These are phyloP conservation scores for Oreotragus oreotragus DNA, from an alignment of 2,113 vertebrate genomes.

Conservation along the genomic window DNA sequence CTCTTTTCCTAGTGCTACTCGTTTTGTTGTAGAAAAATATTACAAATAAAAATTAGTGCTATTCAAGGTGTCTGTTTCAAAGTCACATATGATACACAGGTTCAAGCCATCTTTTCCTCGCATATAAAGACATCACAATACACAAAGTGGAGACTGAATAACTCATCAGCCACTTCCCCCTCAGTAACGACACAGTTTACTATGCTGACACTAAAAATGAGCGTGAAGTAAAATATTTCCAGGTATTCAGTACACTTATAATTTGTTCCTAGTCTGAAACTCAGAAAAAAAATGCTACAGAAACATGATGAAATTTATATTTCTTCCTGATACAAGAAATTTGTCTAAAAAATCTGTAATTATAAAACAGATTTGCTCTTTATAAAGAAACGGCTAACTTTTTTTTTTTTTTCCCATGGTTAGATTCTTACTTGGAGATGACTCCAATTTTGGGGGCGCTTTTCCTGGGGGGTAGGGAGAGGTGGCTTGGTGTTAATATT, in stretches of 20 bases:
- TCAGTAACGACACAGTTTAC: neutral
- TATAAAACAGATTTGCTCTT: constrained; percentile 38
- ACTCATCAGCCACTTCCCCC: neutral
- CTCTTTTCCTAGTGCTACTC: constrained; percentile 68
- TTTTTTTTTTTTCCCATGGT: neutral
- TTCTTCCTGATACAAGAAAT: constrained; percentile 53
- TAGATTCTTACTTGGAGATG: constrained; percentile 16
- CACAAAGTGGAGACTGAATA: neutral
- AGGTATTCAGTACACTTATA: neutral
- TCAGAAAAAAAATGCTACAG: constrained; percentile 35
- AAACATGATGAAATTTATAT: constrained; percentile 23
- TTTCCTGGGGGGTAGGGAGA: neutral
- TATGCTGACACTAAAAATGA: neutral
- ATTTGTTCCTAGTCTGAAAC: neutral
- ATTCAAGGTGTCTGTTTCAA: constrained; percentile 49
- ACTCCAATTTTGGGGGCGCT: neutral
- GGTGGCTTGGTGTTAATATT: neutral
- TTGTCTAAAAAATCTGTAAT: constrained; percentile 43
- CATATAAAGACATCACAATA: neutral
- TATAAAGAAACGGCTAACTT: constrained; percentile 4
- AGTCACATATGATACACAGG: neutral
- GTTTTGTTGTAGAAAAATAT: constrained; percentile 62
- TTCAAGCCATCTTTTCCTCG: neutral
- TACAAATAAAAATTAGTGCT: constrained; percentile 51
- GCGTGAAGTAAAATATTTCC: neutral